Base-by-base conservation (phyloP, 1,140 invertebrate species). In the Magallana ariakensis region DNA sequence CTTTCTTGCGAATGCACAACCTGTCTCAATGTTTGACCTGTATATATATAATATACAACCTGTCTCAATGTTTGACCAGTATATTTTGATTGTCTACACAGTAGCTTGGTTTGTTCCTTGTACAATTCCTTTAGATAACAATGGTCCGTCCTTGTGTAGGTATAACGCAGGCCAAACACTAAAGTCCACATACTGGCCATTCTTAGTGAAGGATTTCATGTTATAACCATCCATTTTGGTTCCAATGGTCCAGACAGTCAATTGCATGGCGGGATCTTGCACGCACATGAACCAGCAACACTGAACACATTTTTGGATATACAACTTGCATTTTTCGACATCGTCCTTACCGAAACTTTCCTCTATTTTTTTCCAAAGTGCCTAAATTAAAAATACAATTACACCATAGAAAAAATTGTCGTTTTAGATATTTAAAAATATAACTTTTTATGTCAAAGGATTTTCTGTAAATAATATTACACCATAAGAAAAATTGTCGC, bases 161-260 rank as follows among this genome's bases (percentile, higher is more conserved):
- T 83, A 85, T 80, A 87, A 33, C 11, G 58, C 87, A 55, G 87
- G 87, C 87, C 87, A 87, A 22, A 87, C 84, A n/a, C 80, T 66
- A 13, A 81, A 87, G 26, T 87, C 83, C 0, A 87, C 83, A 22
- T 33, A 84, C 11, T 60, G 26, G 62, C 87, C 87, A 81, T 54
- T 80, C 57, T 87, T 80, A 13, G 87, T 87, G 66, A 66, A 84
- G 6, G 54, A 82, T 4, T 66, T 54, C 54, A 84, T 56, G 3
- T 66, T 55, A 56, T 70, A 80, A 7, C 54, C n/a, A 19, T 87
- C 60, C 22, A 87, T 56, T 80, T 80, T 83, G 15, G 86, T 55
- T 16, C 33, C 80, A 26, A 6, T 55, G 55, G 58, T 54, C 56
- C 46, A 83, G 33, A 16, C 80, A 53, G 22, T 11, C 1, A 86